Conservation (phyloP, 2,797 vertebrate species). For the Crax fasciolata region DNA sequence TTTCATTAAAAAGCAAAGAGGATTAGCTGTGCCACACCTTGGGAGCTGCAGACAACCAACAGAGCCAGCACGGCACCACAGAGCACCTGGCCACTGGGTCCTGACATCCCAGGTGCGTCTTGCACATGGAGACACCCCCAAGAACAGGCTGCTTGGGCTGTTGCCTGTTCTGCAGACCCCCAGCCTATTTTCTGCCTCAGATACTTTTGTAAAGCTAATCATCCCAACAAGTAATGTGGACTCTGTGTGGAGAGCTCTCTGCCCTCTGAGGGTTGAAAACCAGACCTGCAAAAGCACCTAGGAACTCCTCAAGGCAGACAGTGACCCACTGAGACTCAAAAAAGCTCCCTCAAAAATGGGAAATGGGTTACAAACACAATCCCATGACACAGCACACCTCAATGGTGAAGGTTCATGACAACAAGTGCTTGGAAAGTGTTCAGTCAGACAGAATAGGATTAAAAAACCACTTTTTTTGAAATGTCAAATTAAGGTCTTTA, state of each 20-base stretch:
- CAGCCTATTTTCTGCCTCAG: neutral
- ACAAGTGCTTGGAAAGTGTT: neutral
- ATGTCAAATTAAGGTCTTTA: neutral
- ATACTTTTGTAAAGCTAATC: neutral
- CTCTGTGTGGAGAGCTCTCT: neutral
- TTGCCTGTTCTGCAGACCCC: neutral
- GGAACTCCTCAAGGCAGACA: neutral
- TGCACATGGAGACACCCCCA: neutral
- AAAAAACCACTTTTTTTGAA: neutral
- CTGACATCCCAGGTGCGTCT: neutral
- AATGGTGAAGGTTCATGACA: neutral
- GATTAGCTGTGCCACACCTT: constrained; percentile 17
- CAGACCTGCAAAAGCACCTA: neutral
- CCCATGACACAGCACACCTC: neutral
- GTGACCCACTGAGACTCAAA: neutral
- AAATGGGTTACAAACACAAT: neutral
- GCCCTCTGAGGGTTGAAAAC: neutral
- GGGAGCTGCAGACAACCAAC: neutral
- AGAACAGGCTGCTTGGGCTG: neutral
- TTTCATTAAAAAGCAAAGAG: neutral
- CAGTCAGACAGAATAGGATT: neutral
- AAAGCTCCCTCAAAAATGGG: neutral
- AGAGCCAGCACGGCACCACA: rapidly evolving
- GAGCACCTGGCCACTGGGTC: neutral
- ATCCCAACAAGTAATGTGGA: neutral